Evolutionary conservation across 2,113 vertebrate genomes (phyloP).

Genomic region (Ptilonorhynchus violaceus): DNA sequence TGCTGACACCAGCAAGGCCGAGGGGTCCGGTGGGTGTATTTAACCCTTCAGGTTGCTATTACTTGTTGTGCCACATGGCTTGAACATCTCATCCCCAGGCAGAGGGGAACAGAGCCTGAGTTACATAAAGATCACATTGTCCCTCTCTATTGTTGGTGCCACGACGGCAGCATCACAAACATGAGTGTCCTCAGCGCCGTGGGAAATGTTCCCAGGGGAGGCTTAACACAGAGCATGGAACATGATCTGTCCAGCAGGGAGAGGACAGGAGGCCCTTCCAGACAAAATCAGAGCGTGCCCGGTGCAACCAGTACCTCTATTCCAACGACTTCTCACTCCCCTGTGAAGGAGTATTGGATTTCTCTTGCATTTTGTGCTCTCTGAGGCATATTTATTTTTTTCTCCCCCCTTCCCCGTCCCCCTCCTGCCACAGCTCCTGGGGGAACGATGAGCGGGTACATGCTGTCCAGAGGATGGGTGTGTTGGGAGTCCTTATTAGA

Average conservation of each 20-base stretch:
- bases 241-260: background rate
- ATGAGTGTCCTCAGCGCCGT: background rate
- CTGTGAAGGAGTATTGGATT: constrained; percentile 60
- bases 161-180: background rate
- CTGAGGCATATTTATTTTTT: background rate
- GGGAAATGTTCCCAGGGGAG: constrained; percentile 50
- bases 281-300: background rate
- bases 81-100: background rate
- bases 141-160: constrained; percentile 15
- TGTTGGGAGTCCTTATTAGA: background rate
- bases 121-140: constrained; percentile 42
- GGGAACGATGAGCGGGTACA: background rate
- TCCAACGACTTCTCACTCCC: constrained; percentile 52
- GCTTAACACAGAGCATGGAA: constrained; percentile 58
- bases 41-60: background rate
- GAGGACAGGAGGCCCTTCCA: background rate
- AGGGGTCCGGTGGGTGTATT: background rate
- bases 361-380: constrained; percentile 31
- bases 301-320: constrained; percentile 4
- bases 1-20: background rate
- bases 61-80: background rate
- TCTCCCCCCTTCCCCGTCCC: background rate
- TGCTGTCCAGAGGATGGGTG: background rate
- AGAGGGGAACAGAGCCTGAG: background rate
- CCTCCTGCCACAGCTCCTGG: background rate